Evolutionary conservation across 2,888 invertebrate genomes (phyloP).

Genomic region (Folsomia candida): DNA sequence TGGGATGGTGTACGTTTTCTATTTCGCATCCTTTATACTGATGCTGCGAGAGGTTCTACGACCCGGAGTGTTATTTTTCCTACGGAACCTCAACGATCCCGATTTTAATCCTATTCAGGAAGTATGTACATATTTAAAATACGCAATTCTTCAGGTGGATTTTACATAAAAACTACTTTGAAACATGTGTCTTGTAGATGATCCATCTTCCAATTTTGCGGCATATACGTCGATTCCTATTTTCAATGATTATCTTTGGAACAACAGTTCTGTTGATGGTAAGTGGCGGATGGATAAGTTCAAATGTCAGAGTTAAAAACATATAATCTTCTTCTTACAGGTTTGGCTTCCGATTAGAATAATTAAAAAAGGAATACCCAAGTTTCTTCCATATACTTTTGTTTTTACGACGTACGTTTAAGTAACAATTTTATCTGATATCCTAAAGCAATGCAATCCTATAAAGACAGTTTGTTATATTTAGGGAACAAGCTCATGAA

Average conservation of each 20-base stretch:
- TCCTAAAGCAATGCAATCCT: too few species aligned
- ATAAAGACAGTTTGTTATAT: too few species aligned
- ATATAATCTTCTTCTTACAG: too few species aligned
- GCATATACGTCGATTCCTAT: slow-evolving; percentile 84
- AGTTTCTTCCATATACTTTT: slow-evolving; percentile 93
- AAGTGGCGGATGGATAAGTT: too few species aligned
- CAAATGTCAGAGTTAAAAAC: too few species aligned
- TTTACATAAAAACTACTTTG: too few species aligned
- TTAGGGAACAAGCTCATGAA: slow-evolving; percentile 71
- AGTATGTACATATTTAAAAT: too few species aligned
- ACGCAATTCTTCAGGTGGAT: too few species aligned
- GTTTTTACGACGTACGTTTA: slow-evolving; percentile 59
- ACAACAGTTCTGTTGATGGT: slow-evolving; percentile 92
- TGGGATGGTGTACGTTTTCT: slow-evolving; percentile 98
- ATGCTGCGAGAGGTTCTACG: slow-evolving; percentile 88
- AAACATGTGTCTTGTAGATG: too few species aligned
- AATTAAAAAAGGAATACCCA: slow-evolving; percentile 74
- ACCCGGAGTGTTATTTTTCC: slow-evolving; percentile 97
- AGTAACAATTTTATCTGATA: neutral
- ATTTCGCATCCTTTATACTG: slow-evolving; percentile 75
- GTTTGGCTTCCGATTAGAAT: slow-evolving; percentile 90
- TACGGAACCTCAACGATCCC: slow-evolving; percentile 96
- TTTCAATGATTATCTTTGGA: slow-evolving; percentile 93
- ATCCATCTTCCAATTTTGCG: slow-evolving; percentile 90
- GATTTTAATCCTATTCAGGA: slow-evolving; percentile 98